A percentile compares a stretch with the other conserved stretches of the same genome.
phyloP scores from a whole-genome alignment of 1,140 invertebrate genomes.

The Ostrea edulis region DNA sequence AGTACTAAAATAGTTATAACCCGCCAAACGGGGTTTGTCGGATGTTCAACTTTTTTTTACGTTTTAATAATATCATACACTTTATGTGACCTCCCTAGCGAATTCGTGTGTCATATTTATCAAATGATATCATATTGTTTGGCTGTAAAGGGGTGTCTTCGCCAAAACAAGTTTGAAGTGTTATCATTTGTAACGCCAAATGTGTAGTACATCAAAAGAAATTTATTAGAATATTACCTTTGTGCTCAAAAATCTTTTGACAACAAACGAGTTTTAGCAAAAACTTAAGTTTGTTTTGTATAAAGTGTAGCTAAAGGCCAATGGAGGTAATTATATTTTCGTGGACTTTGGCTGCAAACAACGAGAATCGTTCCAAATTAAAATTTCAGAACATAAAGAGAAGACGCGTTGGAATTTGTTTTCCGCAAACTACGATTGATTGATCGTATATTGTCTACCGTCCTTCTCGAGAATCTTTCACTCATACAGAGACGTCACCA shows the following conservation, averaged over 20 bases:
- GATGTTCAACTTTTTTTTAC: not conserved
- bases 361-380: not conserved
- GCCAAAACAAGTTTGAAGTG: not conserved
- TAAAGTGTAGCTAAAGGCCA: not conserved
- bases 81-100: not conserved
- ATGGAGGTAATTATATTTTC: not conserved
- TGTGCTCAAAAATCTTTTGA: not conserved
- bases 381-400: not conserved
- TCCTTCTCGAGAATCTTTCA: too few species aligned
- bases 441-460: too few species aligned
- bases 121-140: slow-evolving; percentile 27
- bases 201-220: slow-evolving; percentile 1
- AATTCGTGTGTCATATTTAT: slow-evolving; percentile 11
- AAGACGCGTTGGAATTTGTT: not conserved
- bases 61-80: not conserved
- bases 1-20: too few species aligned
- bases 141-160: not conserved
- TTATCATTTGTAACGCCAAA: not conserved
- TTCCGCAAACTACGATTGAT: too few species aligned
- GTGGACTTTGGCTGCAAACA: not conserved
- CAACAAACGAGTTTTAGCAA: not conserved
- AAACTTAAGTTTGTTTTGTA: slow-evolving; percentile 4
- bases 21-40: not conserved
- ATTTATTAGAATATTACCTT: not conserved
- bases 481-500: too few species aligned